A percentile compares a stretch with the other conserved stretches of the same genome.
phyloP scores from a whole-genome alignment of 2,113 vertebrate genomes.

The Galbula dea region DNA sequence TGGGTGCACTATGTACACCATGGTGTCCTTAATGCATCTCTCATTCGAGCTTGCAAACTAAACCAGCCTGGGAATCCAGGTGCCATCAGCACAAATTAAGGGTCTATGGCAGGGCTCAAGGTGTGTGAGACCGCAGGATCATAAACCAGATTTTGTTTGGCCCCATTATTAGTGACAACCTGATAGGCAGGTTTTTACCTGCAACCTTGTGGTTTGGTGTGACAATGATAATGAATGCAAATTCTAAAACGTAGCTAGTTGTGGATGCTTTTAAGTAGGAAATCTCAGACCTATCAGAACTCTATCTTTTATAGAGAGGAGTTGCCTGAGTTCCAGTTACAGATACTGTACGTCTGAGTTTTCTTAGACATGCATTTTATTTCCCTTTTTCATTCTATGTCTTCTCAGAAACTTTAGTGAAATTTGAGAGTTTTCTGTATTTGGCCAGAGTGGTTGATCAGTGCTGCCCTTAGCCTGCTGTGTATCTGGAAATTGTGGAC shows the following conservation, averaged over 20 bases:
- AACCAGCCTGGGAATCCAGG: not conserved
- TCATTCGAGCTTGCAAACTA: not conserved
- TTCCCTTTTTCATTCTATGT: not conserved
- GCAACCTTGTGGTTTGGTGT: not conserved
- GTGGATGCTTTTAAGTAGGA: not conserved
- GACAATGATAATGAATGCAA: not conserved
- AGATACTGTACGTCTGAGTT: not conserved
- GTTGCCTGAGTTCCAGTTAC: rapidly evolving
- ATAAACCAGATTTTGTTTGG: not conserved
- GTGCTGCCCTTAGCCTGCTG: not conserved
- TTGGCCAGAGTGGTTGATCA: not conserved
- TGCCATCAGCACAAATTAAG: not conserved
- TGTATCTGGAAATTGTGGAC: not conserved
- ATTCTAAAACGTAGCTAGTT: not conserved
- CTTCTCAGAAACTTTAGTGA: not conserved
- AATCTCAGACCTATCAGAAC: not conserved
- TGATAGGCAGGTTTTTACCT: not conserved
- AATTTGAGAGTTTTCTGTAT: not conserved
- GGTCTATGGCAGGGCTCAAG: not conserved
- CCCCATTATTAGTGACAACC: not conserved
- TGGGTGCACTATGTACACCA: rapidly evolving
- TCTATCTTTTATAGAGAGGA: not conserved
- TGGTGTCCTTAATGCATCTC: rapidly evolving
- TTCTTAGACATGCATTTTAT: not conserved
- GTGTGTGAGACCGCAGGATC: not conserved